Base-by-base conservation (phyloP, 92 coral and sea anemone species). In the Umimayanthus chanpuru region DNA sequence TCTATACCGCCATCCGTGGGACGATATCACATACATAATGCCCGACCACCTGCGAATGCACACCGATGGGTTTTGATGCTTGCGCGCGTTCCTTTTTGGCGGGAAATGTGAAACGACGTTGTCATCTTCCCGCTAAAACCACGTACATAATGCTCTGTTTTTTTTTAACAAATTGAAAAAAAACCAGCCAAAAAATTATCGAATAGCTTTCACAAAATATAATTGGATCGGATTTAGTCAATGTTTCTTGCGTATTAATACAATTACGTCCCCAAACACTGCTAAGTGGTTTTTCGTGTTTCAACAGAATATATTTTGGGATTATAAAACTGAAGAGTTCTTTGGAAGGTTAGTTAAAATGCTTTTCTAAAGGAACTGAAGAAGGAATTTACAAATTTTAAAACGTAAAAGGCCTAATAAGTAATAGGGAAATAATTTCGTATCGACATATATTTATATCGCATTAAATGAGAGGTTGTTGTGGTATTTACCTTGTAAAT, bases 1-100 rank as follows among this genome's bases (percentile, higher is more conserved):
- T 9, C 85, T 97, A 75, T 97, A 97, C 92, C 97, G 99, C 25
- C 99, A 97, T 92, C 99, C 99, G 4, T 97, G 99, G 99, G 99
- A 97, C 89, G 99, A 97, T 68, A 97, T 97, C 90, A 97, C 98
- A 2, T 97, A 97, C 92, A 92, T 97, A 78, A 94, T 94, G 94
- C 99, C 99, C 23, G 99, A 97, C 80, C 99, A 97, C 82, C 98
- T 97, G 38, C 88, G 91, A 67, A 88, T 88, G 65, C 96, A 94
- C 81, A 98, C 98, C 44, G 99, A 98, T 88, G 96, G 99, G 30
- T 97, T 95, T 88, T 98, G 93, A 84, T 93, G 50, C 73, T 11
- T 11, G 56, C 70, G 36, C 11, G 74, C 72, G 20, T 55, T 36
- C 30, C 77, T 44, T 66, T 86, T 50, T 86, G 82, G 82, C 82